Evolutionary conservation across 2,888 invertebrate species (phyloP), one percentile per base, ranked within the genome.

Genomic region (Eumerus sabulonum): DNA sequence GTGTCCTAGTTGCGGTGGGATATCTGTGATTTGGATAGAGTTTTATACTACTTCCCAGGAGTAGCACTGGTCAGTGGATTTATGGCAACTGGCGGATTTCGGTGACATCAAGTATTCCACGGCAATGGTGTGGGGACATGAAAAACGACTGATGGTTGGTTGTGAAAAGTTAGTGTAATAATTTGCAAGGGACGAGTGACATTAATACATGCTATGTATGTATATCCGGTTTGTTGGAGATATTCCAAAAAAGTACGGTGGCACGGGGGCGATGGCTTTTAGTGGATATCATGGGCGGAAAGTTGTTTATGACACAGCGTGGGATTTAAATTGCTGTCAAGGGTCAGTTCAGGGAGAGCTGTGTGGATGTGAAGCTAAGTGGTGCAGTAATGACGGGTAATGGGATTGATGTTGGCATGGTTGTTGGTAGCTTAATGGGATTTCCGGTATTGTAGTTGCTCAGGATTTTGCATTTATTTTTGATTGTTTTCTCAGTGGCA

Each of bases 111-210:
- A 60, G 66, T 18, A 40, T 9, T 9, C 14, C 13, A 19, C 17
- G 36, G 17, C 19, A 7, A 16, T 5, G 50, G n/a, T 9, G n/a
- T n/a, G n/a, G 17, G 36, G 5, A 40, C 44, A 70, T 66, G 60
- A 71, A 56, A 66, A 51, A 71, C 53, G 7, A 60, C 48, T 54
- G 60, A 72, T 59, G 50, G 57, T 60, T 71, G 66, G 60, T 40
- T 66, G 60, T 67, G 74, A 74, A 74, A 62, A 62, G 71, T 70
- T 71, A 67, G 57, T 57, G 51, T 47, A 60, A 77, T 66, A 67
- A 67, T 77, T 77, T 57, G 62, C 77, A 56, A 27, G 27, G 7
- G 27, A 27, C 47, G 56, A 51, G 36, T n/a, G 66, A 59, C 57
- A 66, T 66, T 71, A 71, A 51, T 53, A n/a, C n/a, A n/a, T n/a